Conservation (phyloP, 2,888 invertebrate species). For the Hirtodrosophila trivittata region DNA sequence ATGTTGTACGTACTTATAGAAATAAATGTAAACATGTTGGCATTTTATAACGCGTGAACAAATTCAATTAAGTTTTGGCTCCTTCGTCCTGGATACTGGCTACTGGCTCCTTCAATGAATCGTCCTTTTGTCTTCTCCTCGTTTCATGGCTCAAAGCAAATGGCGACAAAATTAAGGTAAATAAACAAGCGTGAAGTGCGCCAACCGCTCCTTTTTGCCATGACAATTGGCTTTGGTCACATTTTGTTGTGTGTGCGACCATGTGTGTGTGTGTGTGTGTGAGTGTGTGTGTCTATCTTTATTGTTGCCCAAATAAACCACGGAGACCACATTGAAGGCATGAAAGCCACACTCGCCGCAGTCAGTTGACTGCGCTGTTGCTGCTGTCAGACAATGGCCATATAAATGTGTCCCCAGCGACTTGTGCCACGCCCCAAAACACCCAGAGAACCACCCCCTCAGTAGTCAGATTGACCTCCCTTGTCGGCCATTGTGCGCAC, state of each 20-base stretch:
- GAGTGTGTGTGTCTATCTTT: constrained; percentile 5
- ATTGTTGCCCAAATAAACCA: constrained; percentile 62
- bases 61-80: constrained; percentile 67
- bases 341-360: constrained; percentile 47
- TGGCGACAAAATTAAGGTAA: constrained; percentile 72
- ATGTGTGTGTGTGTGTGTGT: constrained; percentile 7
- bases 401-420: constrained; percentile 62
- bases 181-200: constrained; percentile 59
- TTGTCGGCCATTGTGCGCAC: constrained; percentile 23
- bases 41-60: constrained; percentile 73
- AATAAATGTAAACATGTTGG: constrained; percentile 52
- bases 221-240: constrained; percentile 73
- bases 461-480: neutral
- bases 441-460: constrained; percentile 6
- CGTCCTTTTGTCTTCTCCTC: constrained; percentile 28
- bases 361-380: constrained; percentile 37
- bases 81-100: constrained; percentile 3
- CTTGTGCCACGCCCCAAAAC: constrained; percentile 26
- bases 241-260: constrained; percentile 37
- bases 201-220: constrained; percentile 27
- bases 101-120: constrained; percentile 25
- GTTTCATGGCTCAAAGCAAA: constrained; percentile 63
- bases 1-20: constrained; percentile 29
- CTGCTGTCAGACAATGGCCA: constrained; percentile 66
- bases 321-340: constrained; percentile 55